These are phyloP conservation scores for Glaucomys volans DNA, from an alignment of 2,113 vertebrate species.

Conservation along the genomic window DNA sequence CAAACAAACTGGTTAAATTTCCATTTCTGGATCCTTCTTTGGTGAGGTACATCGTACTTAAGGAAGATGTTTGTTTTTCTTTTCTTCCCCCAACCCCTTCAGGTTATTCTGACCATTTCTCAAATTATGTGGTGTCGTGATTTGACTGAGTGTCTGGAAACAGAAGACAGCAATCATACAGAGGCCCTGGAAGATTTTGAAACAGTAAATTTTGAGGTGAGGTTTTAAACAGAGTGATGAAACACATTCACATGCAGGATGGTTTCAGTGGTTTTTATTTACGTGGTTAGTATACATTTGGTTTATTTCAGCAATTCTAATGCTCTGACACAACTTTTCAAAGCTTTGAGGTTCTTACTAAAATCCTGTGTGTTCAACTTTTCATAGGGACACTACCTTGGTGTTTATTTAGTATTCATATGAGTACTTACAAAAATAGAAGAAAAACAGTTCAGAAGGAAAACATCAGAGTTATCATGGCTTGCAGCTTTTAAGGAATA, in stretches of 20 bases:
- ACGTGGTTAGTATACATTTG: not conserved
- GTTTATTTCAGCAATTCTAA: conserved; percentile 15
- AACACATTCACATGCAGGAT: not conserved
- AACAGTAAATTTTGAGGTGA: conserved; percentile 89
- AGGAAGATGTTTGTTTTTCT: not conserved
- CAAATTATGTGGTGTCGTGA: conserved; percentile 93
- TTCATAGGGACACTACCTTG: not conserved
- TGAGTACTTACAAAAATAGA: not conserved
- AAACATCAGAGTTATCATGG: not conserved
- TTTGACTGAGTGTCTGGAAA: conserved; percentile 89
- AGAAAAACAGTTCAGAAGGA: not conserved
- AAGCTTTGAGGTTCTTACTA: not conserved
- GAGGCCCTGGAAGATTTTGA: conserved; percentile 90
- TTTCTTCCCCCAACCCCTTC: not conserved
- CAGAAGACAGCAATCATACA: conserved; percentile 81
- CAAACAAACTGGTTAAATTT: not conserved
- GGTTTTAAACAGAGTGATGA: not conserved
- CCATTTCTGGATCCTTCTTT: not conserved
- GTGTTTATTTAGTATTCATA: not conserved
- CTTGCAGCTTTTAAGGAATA: not conserved
- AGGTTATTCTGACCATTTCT: conserved; percentile 93
- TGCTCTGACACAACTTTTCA: not conserved
- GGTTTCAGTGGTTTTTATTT: not conserved
- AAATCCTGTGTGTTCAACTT: not conserved
- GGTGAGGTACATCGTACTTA: not conserved